Base-by-base conservation (phyloP, 2,797 vertebrate species). In the Gastrophryne carolinensis region DNA sequence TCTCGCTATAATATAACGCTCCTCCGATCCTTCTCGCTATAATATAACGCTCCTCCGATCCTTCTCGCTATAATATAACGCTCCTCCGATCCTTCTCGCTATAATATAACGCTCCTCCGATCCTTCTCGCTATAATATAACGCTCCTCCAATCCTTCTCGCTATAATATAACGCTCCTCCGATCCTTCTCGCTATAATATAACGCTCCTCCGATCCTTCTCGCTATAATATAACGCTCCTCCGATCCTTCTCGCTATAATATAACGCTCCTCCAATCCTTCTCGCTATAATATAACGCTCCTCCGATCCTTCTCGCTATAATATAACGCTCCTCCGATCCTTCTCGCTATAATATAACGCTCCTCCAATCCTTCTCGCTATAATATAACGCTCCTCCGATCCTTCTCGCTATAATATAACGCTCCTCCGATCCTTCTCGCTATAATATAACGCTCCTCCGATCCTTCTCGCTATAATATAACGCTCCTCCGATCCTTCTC, bases 61-160 rank as follows among this genome's bases (percentile, higher is more conserved):
- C 72, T 72, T 77, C 17, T 81, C 78, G 11, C 85, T 41, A 41
- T 41, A 41, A 41, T 5, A n/a, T 5, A 13, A 9, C 13, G 6
- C 12, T 37, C 8, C 35, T 12, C 3, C 9, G 8, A 3, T 26
- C 21, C 8, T 56, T 7, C 15, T 29, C 27, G 29, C 6, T 2
- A 5, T 63, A 17, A n/a, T 21, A 4, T 62, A 27, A 5, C 19
- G 27, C 15, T 4, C 44, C 34, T 23, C 34, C 39, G 54, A 35
- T 6, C 21, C 72, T 72, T 77, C 17, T 81, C 78, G 11, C 85
- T n/a, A n/a, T n/a, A n/a, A n/a, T n/a, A n/a, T n/a, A n/a, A n/a
- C n/a, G n/a, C n/a, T n/a, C n/a, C n/a, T n/a, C n/a, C n/a, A n/a
- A n/a, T n/a, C n/a, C n/a, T n/a, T n/a, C n/a, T 41, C 37, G 13